A percentile compares a stretch with the other conserved stretches of the same genome.
Evolutionary conservation across 2,888 invertebrate species (phyloP).

Genomic region (Drosophila rellima): DNA sequence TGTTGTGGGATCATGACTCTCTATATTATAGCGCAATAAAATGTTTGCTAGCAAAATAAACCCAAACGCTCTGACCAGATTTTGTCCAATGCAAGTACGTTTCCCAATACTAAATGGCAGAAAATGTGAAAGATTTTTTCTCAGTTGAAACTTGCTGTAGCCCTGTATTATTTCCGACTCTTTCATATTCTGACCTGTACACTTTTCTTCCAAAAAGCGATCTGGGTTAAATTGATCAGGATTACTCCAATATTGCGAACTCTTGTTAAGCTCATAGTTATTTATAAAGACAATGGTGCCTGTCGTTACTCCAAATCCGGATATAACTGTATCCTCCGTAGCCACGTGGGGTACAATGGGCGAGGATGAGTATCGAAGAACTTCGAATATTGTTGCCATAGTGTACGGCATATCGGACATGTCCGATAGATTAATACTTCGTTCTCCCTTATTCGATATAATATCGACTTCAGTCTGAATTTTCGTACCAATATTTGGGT

Average conservation of each 20-base stretch:
- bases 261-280: conserved; percentile 93
- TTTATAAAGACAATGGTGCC: conserved; percentile 94
- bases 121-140: conserved; percentile 89
- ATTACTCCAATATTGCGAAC: conserved; percentile 90
- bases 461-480: conserved; percentile 90
- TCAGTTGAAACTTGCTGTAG: conserved; percentile 76
- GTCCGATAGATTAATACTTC: conserved; percentile 89
- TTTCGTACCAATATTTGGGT: conserved; percentile 88
- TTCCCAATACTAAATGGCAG: conserved; percentile 95
- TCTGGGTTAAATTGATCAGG: conserved; percentile 91
- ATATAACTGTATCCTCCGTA: conserved; percentile 90
- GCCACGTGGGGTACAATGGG: conserved; percentile 97
- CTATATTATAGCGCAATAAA: conserved; percentile 90
- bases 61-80: conserved; percentile 91
- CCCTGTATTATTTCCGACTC: not conserved
- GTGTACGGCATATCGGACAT: conserved; percentile 91
- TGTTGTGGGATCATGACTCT: conserved; percentile 86
- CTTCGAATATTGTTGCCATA: conserved; percentile 93
- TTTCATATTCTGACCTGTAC: conserved; percentile 37
- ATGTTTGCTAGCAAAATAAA: conserved; percentile 91
- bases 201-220: conserved; percentile 88
- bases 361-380: conserved; percentile 92
- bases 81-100: conserved; percentile 94
- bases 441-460: conserved; percentile 86
- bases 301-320: conserved; percentile 90